These are phyloP conservation scores for Panagrolaimus sp. DNA, from an alignment of 1,140 invertebrate genomes.

Conservation along the genomic window DNA sequence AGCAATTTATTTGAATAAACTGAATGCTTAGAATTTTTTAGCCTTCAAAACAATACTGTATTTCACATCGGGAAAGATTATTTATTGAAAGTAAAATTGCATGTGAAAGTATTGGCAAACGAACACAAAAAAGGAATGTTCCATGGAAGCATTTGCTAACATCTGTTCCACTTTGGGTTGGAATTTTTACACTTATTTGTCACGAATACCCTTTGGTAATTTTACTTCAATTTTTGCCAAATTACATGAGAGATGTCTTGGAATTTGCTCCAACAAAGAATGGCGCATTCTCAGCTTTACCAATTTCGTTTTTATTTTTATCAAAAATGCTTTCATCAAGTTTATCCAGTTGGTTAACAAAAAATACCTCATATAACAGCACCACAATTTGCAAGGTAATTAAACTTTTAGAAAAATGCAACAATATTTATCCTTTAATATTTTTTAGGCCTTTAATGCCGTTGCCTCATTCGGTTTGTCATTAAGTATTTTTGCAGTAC, in stretches of 20 bases:
- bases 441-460: constrained; percentile 49
- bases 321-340: constrained; percentile 53
- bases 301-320: constrained; percentile 54
- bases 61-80: constrained; percentile 47
- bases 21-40: too few relatives aligned
- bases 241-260: constrained; percentile 58
- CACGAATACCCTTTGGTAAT: constrained; percentile 58
- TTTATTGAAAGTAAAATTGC: constrained; percentile 59
- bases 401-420: constrained; percentile 9
- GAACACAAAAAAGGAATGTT: constrained; percentile 46
- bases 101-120: constrained; percentile 56
- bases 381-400: constrained; percentile 54
- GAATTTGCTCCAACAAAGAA: constrained; percentile 58
- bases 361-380: constrained; percentile 34
- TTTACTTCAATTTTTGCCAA: constrained; percentile 58
- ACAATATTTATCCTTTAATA: constrained; percentile 6
- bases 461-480: constrained; percentile 52
- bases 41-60: constrained; percentile 57
- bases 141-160: constrained; percentile 44
- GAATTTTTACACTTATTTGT: constrained; percentile 52
- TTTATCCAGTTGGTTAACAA: constrained; percentile 51
- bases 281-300: constrained; percentile 51
- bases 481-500: constrained; percentile 48
- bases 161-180: constrained; percentile 53
- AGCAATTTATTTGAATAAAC: too few relatives aligned